Evolutionary conservation across 2,888 invertebrate genomes (phyloP).

Genomic region (Agriopis marginaria): DNA sequence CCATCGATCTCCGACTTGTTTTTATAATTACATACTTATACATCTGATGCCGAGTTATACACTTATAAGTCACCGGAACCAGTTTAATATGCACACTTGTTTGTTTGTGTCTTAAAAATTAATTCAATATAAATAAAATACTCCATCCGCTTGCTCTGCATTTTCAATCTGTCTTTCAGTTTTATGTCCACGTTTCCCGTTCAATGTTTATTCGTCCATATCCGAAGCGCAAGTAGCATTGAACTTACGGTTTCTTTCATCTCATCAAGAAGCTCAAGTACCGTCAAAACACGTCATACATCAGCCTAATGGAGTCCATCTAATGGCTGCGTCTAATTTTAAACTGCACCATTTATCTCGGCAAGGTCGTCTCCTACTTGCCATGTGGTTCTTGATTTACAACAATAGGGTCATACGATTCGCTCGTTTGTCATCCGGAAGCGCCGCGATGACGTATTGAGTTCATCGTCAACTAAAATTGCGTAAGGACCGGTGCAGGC

Average conservation of each 20-base stretch:
- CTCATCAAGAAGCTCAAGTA: conserved; percentile 53
- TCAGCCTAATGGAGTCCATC: conserved; percentile 55
- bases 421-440: conserved; percentile 78
- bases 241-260: conserved; percentile 48
- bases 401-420: conserved; percentile 63
- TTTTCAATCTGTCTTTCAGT: conserved; percentile 49
- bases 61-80: conserved; percentile 34
- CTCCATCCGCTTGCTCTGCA: conserved; percentile 41
- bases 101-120: conserved; percentile 24
- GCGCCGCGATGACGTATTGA: conserved; percentile 77
- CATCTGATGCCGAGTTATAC: background rate
- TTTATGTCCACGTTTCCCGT: conserved; percentile 53
- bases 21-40: background rate
- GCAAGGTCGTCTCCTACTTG: conserved; percentile 67
- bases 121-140: conserved; percentile 51
- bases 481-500: conserved; percentile 80
- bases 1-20: background rate
- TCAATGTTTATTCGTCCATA: conserved; percentile 46
- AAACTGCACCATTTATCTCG: conserved; percentile 49
- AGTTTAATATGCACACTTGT: conserved; percentile 1
- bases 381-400: conserved; percentile 61
- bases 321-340: conserved; percentile 58
- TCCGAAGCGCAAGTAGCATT: conserved; percentile 38
- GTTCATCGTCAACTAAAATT: conserved; percentile 81
- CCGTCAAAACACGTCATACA: conserved; percentile 55